phyloP scores from a whole-genome alignment of 1,140 invertebrate species.

The Cherax quadricarinatus region DNA sequence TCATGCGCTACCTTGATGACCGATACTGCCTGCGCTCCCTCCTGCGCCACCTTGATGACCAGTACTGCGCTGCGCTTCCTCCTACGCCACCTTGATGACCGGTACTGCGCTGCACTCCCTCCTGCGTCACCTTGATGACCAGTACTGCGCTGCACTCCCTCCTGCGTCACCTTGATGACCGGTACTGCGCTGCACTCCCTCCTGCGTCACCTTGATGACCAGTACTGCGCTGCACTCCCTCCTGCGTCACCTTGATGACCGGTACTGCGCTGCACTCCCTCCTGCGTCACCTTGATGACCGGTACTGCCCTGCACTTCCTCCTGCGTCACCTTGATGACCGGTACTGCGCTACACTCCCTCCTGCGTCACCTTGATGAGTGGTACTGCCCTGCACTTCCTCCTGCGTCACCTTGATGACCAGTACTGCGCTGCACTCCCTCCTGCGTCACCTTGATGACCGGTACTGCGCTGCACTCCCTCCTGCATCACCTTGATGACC shows the following conservation, averaged over 20 bases:
- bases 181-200: conserved; percentile 74
- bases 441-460: conserved; percentile 92
- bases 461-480: conserved; percentile 74
- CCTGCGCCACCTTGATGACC: conserved; percentile 92
- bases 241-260: conserved; percentile 92
- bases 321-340: conserved; percentile 92
- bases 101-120: conserved; percentile 74
- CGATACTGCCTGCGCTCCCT: conserved; percentile 76
- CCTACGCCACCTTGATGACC: conserved; percentile 92
- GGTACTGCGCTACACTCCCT: conserved; percentile 74
- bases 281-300: conserved; percentile 92
- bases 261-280: conserved; percentile 74
- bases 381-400: conserved; percentile 74
- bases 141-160: conserved; percentile 74
- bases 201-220: conserved; percentile 92
- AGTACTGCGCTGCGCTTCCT: conserved; percentile 74
- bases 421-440: conserved; percentile 74
- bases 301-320: conserved; percentile 74
- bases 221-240: conserved; percentile 74
- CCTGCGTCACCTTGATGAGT: conserved; percentile 92
- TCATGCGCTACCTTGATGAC: conserved; percentile 92
- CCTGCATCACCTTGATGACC: conserved; percentile 92
- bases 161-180: conserved; percentile 92
- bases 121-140: conserved; percentile 92
- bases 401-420: conserved; percentile 92